These are phyloP conservation scores for Ancistrus triradiatus DNA, from an alignment of 2,113 vertebrate species.

Conservation along the genomic window DNA sequence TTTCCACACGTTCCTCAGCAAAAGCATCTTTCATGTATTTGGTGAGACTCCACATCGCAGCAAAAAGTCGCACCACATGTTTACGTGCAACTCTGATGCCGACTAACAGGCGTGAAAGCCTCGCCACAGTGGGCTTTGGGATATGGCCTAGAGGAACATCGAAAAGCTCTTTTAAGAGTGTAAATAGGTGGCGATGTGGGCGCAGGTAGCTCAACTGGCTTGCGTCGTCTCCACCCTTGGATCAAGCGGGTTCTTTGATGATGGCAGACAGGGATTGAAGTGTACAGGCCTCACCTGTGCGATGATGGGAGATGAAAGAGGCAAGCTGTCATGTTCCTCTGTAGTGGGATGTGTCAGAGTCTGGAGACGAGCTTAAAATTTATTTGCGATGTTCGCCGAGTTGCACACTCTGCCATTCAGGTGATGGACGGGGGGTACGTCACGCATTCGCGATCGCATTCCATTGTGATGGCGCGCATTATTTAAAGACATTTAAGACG, in stretches of 20 bases:
- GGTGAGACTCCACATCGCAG: too few species aligned
- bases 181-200: conserved; percentile 6
- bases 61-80: too few species aligned
- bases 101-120: background rate
- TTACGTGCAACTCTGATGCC: too few species aligned
- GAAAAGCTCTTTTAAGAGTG: background rate
- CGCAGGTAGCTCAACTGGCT: background rate
- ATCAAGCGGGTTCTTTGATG: conserved; percentile 37
- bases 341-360: conserved; percentile 28
- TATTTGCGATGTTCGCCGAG: background rate
- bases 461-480: conserved; percentile 15
- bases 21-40: too few species aligned
- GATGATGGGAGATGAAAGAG: conserved; percentile 42
- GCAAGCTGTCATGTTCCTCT: conserved; percentile 33
- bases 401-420: conserved; percentile 6
- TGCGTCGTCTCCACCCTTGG: conserved; percentile 4
- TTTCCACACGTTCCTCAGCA: too few species aligned
- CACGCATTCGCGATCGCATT: background rate
- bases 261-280: conserved; percentile 37
- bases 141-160: background rate
- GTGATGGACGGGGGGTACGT: background rate
- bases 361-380: conserved; percentile 20
- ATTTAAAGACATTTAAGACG: conserved; percentile 31
- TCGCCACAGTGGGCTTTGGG: background rate
- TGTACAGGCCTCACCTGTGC: conserved; percentile 30